Evolutionary conservation across 2,888 invertebrate species (phyloP).

Genomic region (Therioaphis trifolii): DNA sequence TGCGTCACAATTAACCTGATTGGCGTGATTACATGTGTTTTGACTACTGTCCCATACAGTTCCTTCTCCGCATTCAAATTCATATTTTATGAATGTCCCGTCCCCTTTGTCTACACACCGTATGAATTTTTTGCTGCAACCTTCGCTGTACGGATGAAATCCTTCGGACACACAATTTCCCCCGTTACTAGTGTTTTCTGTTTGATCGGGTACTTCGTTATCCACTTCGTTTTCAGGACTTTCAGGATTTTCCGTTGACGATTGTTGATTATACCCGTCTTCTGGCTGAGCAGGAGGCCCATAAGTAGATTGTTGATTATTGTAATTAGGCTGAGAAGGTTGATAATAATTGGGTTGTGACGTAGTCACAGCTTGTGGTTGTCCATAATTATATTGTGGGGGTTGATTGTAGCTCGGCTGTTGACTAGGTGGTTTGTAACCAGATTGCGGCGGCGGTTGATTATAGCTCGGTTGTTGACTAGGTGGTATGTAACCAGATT

Average conservation of each 20-base stretch:
- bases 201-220: constrained; percentile 64
- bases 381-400: background rate
- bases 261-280: constrained; percentile 52
- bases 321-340: constrained; percentile 37
- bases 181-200: constrained; percentile 41
- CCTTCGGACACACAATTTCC: constrained; percentile 66
- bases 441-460: constrained; percentile 41
- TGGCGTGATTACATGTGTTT: constrained; percentile 79
- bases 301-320: constrained; percentile 22
- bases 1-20: constrained; percentile 67
- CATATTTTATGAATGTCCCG: constrained; percentile 75
- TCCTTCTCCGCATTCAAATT: constrained; percentile 80
- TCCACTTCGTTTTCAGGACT: constrained; percentile 34
- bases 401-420: constrained; percentile 63
- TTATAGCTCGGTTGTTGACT: constrained; percentile 33
- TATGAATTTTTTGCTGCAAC: constrained; percentile 67
- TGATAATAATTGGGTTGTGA: constrained; percentile 54
- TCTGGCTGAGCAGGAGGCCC: constrained; percentile 48
- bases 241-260: constrained; percentile 39
- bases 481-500: constrained; percentile 12
- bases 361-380: constrained; percentile 18
- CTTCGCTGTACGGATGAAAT: constrained; percentile 66
- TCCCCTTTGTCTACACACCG: constrained; percentile 67
- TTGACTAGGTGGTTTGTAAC: constrained; percentile 51
- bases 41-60: constrained; percentile 81